Evolutionary conservation across 2,797 vertebrate genomes (phyloP).

Genomic region (Parambassis ranga): DNA sequence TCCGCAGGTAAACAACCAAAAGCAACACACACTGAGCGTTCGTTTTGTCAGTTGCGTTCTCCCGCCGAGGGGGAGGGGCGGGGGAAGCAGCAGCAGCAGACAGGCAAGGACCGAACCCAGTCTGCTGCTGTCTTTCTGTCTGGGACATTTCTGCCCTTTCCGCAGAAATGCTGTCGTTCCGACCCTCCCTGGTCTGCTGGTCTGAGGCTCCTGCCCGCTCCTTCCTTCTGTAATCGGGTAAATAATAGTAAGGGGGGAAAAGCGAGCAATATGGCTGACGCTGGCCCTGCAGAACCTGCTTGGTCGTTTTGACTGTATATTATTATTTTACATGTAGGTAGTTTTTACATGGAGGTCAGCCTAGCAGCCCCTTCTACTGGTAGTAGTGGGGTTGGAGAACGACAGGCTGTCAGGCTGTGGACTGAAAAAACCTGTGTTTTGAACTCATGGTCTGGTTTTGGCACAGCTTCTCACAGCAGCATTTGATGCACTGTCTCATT

Average conservation of each 20-base stretch:
- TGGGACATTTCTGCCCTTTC: neutral
- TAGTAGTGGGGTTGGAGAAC: neutral
- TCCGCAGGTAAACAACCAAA: slow-evolving; percentile 44
- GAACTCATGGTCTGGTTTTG: neutral
- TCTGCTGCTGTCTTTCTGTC: slow-evolving; percentile 30
- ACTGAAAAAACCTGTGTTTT: neutral
- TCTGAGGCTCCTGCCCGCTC: neutral
- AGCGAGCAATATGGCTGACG: slow-evolving; percentile 68
- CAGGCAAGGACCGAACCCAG: slow-evolving; percentile 26
- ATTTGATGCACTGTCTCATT: slow-evolving; percentile 1
- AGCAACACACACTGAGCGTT: slow-evolving; percentile 46
- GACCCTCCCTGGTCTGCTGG: neutral
- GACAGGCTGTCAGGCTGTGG: neutral
- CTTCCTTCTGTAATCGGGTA: neutral
- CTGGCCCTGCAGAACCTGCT: slow-evolving; percentile 53
- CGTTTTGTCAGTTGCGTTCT: slow-evolving; percentile 55
- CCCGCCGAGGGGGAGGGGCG: slow-evolving; percentile 69
- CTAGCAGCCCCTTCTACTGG: too few species aligned
- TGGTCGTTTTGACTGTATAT: slow-evolving; percentile 7
- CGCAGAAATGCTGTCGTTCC: neutral
- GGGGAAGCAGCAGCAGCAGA: slow-evolving; percentile 29
- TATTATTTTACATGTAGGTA: too few species aligned
- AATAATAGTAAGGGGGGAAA: slow-evolving; percentile 9
- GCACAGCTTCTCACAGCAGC: neutral
- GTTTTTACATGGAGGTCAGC: too few species aligned